Conservation (phyloP, 2,888 invertebrate species). For the Phyllotreta striolata region DNA sequence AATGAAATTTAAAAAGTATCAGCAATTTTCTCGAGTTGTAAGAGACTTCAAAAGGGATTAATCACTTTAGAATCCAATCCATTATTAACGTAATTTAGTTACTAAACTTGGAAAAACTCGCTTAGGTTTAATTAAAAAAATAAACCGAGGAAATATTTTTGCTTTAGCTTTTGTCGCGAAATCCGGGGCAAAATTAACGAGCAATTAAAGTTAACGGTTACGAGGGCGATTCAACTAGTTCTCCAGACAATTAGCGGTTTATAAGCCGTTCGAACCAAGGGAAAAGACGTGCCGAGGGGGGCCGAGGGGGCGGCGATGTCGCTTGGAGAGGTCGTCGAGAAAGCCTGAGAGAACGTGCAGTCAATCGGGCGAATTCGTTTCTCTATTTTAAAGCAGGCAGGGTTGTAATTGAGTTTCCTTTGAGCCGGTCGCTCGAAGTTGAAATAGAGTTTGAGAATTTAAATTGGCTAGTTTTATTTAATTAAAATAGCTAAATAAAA, state of each 20-base stretch:
- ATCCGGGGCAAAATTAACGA: background rate
- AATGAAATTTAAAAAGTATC: no score
- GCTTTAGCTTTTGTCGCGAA: no score
- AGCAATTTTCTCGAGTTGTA: no score
- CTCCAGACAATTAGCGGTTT: constrained; percentile 39
- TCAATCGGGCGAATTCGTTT: background rate
- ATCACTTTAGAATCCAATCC: no score
- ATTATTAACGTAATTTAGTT: no score
- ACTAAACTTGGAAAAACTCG: no score
- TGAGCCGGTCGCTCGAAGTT: background rate
- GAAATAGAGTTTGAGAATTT: no score
- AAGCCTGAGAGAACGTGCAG: constrained; percentile 7
- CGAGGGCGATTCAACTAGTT: constrained; percentile 33
- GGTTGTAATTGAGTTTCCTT: background rate
- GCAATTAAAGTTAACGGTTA: constrained; percentile 29
- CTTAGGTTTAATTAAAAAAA: no score
- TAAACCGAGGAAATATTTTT: no score
- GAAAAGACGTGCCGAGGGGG: constrained; percentile 30
- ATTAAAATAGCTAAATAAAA: background rate
- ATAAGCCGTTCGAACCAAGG: constrained; percentile 36
- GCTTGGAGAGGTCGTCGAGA: background rate
- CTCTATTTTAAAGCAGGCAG: background rate
- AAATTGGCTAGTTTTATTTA: constrained; percentile 1
- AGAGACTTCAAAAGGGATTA: no score
- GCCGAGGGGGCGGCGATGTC: constrained; percentile 14